phyloP scores from a whole-genome alignment of 2,888 invertebrate genomes.

The Ectropis crepuscularia region DNA sequence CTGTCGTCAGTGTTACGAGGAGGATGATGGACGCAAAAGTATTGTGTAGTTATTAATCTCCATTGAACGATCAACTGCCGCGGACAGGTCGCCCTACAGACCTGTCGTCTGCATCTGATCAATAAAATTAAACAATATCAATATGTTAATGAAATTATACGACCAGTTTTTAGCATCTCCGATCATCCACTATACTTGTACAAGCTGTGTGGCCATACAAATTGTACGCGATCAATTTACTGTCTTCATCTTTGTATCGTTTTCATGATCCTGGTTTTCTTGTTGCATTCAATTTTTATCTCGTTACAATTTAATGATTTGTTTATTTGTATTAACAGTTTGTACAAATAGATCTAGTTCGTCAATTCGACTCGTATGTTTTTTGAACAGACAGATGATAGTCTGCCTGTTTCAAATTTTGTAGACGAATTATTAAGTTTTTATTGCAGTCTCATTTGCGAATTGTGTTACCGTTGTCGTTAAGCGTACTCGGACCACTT shows the following conservation, averaged over 20 bases:
- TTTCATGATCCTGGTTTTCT: conserved; percentile 8
- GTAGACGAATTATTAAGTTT: conserved; percentile 55
- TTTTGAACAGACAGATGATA: conserved; percentile 21
- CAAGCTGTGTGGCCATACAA: conserved; percentile 26
- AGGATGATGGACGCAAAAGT: conserved; percentile 46
- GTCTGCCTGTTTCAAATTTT: conserved; percentile 46
- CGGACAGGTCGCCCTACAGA: conserved; percentile 47
- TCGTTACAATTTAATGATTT: conserved; percentile 17
- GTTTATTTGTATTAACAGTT: conserved; percentile 10
- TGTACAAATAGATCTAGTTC: not conserved
- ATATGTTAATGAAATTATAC: conserved; percentile 59
- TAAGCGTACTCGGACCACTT: conserved; percentile 26
- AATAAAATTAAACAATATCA: conserved; percentile 56
- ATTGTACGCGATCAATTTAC: conserved; percentile 19
- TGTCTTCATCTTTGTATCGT: conserved; percentile 13
- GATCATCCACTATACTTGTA: conserved; percentile 27
- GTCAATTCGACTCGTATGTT: conserved; percentile 15
- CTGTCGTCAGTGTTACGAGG: conserved; percentile 33
- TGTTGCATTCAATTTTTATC: conserved; percentile 16
- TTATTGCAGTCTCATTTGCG: conserved; percentile 52
- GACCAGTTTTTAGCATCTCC: conserved; percentile 38
- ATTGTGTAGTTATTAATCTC: conserved; percentile 49
- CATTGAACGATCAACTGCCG: conserved; percentile 43
- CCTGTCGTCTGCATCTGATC: conserved; percentile 45
- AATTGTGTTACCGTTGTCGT: conserved; percentile 59